These are phyloP conservation scores for Lepidurus arcticus DNA, from an alignment of 1,140 invertebrate genomes.

Conservation along the genomic window DNA sequence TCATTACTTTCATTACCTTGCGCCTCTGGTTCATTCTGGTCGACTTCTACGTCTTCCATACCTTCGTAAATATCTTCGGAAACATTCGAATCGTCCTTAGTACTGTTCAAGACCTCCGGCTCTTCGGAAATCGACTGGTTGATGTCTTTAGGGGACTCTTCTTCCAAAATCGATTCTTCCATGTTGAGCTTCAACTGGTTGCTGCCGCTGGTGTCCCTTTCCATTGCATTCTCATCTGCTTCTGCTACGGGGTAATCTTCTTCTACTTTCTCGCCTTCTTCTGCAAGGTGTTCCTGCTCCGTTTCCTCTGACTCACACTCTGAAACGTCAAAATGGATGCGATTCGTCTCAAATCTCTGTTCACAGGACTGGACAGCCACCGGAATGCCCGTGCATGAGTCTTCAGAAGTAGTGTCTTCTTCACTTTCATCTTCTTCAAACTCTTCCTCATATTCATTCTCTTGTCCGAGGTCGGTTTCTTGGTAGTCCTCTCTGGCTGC, in stretches of 20 bases:
- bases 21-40: background rate
- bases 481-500: background rate
- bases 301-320: background rate
- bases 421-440: background rate
- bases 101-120: background rate
- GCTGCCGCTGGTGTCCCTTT: background rate
- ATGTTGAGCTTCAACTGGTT: background rate
- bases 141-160: background rate
- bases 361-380: background rate
- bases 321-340: background rate
- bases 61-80: background rate
- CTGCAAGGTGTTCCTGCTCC: too few species aligned
- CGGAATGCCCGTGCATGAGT: background rate
- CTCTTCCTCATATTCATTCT: background rate
- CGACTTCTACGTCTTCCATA: background rate
- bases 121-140: background rate
- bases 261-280: background rate
- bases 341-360: background rate
- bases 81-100: background rate
- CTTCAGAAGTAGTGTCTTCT: background rate
- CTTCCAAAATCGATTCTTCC: background rate
- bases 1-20: background rate
- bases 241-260: background rate
- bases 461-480: background rate
- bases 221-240: background rate